Base-by-base conservation (phyloP, 2,888 invertebrate genomes). In the Drosophila prolongata region DNA sequence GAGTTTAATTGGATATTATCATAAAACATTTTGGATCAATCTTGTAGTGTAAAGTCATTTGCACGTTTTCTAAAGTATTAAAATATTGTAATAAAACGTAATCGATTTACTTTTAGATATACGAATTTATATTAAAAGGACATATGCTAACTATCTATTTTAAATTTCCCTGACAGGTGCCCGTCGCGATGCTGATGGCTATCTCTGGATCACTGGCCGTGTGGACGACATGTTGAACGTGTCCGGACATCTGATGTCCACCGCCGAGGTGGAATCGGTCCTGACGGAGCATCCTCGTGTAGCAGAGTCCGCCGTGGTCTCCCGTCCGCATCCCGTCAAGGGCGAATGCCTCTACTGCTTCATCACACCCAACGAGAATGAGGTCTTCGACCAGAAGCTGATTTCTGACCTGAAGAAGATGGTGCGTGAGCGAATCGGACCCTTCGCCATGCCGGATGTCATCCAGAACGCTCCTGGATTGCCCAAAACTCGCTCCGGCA, bases 211-310 rank as follows among this genome's bases (percentile, higher is more conserved):
- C 68, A 99, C 98, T 0, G 99, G 99, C 0, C 95, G 99, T 66
- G 97, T 99, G 42, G 99, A 99, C 91, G 99, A 99, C 92, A 98
- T 99, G 98, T 93, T 99, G 79, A 99, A 99, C 92, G 99, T 99
- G 9, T 98, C 98, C 2, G 99, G 99, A 0, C 99, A 99, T 93
- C 94, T 99, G 59, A 96, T 99, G 95, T 98, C 98, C 71, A 99
- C 99, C 0, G 97, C 99, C 0, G 98, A 99, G 93, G 96, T 97
- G 0, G 97, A 97, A 91, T 95, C 96, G 13, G 96, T 96, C 24
- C 93, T 97, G 14, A 95, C 96, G 0, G 96, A 96, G 90, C 96
- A 97, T 90, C 92, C 93, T 0, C 93, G 94, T 11, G 96, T 99
- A 0, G 95, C 98, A 0, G 99, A 99, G 92, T 97, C 99, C 0